Evolutionary conservation across 2,888 invertebrate genomes (phyloP).

Genomic region (Microctonus aethiopoides): DNA sequence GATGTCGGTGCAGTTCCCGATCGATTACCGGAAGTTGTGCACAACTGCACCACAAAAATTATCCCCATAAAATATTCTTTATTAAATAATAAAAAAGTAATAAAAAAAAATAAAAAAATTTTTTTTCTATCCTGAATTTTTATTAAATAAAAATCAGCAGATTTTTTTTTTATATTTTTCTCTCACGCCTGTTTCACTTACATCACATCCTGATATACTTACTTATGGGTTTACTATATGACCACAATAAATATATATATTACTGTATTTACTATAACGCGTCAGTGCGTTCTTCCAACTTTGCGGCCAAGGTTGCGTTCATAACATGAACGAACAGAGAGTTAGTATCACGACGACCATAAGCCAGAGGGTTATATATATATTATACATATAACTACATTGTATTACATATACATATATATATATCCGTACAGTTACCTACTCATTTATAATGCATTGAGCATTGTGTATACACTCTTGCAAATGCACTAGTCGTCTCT

Average conservation of each 20-base stretch:
- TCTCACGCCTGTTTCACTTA: neutral
- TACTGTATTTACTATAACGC: neutral
- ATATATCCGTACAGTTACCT: neutral
- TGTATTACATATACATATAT: neutral
- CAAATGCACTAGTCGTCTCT: constrained; percentile 39
- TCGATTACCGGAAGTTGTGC: constrained; percentile 30
- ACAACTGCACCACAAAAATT: constrained; percentile 26
- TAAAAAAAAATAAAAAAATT: constrained; percentile 5
- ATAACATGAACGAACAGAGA: constrained; percentile 2
- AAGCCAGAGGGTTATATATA: neutral
- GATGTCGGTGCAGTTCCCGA: constrained; percentile 9
- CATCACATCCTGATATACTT: neutral
- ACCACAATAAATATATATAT: neutral
- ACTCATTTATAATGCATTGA: constrained; percentile 5
- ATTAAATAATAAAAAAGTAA: neutral
- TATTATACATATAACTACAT: neutral
- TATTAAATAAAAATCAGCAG: constrained; percentile 15
- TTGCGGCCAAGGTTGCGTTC: constrained; percentile 22
- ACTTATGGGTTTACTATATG: constrained; percentile 5
- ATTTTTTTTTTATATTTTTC: neutral
- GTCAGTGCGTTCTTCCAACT: constrained; percentile 1
- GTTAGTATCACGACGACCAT: neutral
- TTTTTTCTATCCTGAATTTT: constrained; percentile 26
- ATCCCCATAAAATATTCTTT: constrained; percentile 25
- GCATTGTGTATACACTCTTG: constrained; percentile 3